These are phyloP conservation scores for Drosophila pseudotalamancana DNA, from an alignment of 2,888 invertebrate species.

Conservation along the genomic window DNA sequence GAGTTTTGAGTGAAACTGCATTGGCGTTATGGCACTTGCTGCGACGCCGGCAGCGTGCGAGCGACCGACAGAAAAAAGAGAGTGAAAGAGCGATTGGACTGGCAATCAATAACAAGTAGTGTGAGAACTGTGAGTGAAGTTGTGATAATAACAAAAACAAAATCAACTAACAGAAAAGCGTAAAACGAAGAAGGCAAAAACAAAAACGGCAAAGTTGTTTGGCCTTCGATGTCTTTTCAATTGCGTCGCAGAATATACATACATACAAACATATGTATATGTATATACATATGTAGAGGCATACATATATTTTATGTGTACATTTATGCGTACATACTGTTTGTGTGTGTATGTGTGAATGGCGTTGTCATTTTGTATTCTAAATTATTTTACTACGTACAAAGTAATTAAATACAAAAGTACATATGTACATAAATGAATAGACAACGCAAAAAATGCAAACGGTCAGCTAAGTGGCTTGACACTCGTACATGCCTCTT, in stretches of 20 bases:
- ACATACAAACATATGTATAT: slow-evolving; percentile 23
- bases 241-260: slow-evolving; percentile 75
- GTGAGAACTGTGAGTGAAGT: slow-evolving; percentile 53
- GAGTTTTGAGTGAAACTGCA: not conserved
- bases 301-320: slow-evolving; percentile 6
- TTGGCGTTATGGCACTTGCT: slow-evolving; percentile 20
- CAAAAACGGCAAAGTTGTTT: slow-evolving; percentile 73
- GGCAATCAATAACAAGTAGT: slow-evolving; percentile 28
- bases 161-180: slow-evolving; percentile 51
- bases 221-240: slow-evolving; percentile 79
- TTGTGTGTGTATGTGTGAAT: not conserved
- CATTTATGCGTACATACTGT: slow-evolving; percentile 11
- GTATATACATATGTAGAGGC: not conserved
- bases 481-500: slow-evolving; percentile 4
- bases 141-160: slow-evolving; percentile 71
- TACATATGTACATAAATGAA: slow-evolving; percentile 2
- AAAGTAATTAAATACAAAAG: slow-evolving; percentile 33
- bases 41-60: slow-evolving; percentile 37
- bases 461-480: slow-evolving; percentile 25
- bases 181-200: slow-evolving; percentile 44
- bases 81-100: slow-evolving; percentile 7
- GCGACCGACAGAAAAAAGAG: no score
- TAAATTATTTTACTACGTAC: slow-evolving; percentile 17
- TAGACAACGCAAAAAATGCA: slow-evolving; percentile 22
- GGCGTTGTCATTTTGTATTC: slow-evolving; percentile 37